Conservation (phyloP, 2,888 invertebrate species). For the Nycteola revayana region DNA sequence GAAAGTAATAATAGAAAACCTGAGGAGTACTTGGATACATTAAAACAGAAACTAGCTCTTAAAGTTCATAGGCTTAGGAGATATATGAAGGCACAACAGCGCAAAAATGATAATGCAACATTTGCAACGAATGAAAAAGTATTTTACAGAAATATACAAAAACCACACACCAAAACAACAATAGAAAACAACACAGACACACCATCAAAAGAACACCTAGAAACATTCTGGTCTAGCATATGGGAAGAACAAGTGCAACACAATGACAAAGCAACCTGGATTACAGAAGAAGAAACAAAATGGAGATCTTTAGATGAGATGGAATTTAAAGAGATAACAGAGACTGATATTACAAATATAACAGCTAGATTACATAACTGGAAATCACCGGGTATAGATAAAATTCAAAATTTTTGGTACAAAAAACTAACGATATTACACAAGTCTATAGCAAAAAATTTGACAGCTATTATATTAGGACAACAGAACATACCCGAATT, state of each 20-base stretch:
- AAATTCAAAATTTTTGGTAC: conserved; percentile 3
- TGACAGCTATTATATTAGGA: background rate
- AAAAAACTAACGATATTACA: conserved; percentile 5
- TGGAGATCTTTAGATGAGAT: conserved; percentile 1
- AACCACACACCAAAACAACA: background rate
- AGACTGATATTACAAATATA: conserved; percentile 1
- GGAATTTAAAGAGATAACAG: conserved; percentile 2
- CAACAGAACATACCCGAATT: conserved; percentile 10
- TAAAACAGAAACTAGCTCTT: conserved; percentile 7
- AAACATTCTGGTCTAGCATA: too few relatives aligned
- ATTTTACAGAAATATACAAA: conserved; percentile 1
- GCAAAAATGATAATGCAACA: conserved; percentile 2
- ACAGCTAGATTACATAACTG: too few relatives aligned
- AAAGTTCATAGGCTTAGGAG: conserved; percentile 4
- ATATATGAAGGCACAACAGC: conserved; percentile 6
- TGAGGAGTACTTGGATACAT: background rate
- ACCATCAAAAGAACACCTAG: too few relatives aligned
- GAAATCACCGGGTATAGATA: too few relatives aligned
- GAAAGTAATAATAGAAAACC: conserved; percentile 2
- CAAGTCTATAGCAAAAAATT: too few relatives aligned
- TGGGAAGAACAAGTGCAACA: too few relatives aligned
- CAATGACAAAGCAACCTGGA: conserved; percentile 2
- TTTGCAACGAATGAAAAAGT: conserved; percentile 3
- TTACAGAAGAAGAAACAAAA: conserved; percentile 2
- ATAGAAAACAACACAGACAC: background rate